These are phyloP conservation scores for Trichechus manatus DNA, from an alignment of 2,113 vertebrate genomes.

Conservation along the genomic window DNA sequence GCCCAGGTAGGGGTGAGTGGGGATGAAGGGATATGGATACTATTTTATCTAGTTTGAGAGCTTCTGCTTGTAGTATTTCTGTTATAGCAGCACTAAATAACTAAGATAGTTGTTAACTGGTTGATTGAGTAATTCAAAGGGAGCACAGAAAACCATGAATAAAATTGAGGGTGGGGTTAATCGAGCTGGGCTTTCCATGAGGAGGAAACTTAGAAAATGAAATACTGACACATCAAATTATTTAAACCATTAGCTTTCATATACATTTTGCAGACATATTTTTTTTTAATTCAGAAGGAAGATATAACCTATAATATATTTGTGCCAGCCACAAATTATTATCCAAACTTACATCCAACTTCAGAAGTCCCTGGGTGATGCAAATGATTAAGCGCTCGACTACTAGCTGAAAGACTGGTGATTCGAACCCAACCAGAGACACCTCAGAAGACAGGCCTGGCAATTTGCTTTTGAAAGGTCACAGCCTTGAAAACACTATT, in stretches of 20 bases:
- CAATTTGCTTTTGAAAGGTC: no score
- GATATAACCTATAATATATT: neutral
- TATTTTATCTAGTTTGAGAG: constrained; percentile 90
- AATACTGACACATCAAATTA: neutral
- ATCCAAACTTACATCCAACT: neutral
- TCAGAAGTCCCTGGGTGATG: no score
- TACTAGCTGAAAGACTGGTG: no score
- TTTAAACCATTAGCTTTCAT: neutral
- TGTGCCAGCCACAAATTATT: neutral
- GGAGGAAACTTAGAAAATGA: neutral
- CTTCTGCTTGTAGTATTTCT: constrained; percentile 75
- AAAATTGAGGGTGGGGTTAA: neutral
- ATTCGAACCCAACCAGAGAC: no score
- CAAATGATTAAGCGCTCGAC: no score
- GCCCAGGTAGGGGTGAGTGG: constrained; percentile 20
- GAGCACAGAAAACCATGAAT: constrained; percentile 15
- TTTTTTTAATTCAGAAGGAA: neutral
- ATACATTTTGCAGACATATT: neutral
- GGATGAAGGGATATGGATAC: constrained; percentile 82
- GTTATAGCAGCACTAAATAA: no score
- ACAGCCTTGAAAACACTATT: no score
- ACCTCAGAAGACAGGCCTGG: no score
- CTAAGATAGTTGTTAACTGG: neutral
- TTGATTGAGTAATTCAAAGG: neutral
- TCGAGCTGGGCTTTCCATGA: neutral